phyloP scores from a whole-genome alignment of 2,797 vertebrate genomes.

The Falco naumanni region DNA sequence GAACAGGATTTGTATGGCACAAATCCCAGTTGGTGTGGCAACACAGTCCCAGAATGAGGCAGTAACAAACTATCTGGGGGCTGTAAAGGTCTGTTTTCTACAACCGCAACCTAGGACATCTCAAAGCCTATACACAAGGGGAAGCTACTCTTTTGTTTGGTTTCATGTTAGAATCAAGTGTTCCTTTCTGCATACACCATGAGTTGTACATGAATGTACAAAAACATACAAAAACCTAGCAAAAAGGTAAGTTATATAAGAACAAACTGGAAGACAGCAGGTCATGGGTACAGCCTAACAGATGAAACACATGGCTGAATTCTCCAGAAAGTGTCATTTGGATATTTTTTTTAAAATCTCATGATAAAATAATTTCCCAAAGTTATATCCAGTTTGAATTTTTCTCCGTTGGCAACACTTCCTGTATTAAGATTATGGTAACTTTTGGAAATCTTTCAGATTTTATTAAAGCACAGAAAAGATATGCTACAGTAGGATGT shows the following conservation, averaged over 20 bases:
- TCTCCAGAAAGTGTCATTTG: background rate
- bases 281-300: background rate
- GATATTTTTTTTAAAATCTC: background rate
- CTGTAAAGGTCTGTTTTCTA: background rate
- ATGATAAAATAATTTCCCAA: background rate
- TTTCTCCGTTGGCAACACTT: background rate
- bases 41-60: background rate
- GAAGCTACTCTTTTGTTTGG: background rate
- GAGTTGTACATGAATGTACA: background rate
- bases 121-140: background rate
- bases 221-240: background rate
- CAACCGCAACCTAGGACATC: background rate
- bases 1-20: background rate
- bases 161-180: background rate
- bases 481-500: rapidly evolving
- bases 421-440: background rate
- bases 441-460: background rate
- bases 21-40: background rate
- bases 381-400: background rate
- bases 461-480: background rate
- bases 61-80: background rate
- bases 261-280: background rate
- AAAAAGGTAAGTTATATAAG: background rate
- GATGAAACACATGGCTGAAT: background rate
- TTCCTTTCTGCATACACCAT: background rate